Base-by-base conservation (phyloP, 2,797 vertebrate genomes). In the Mionectes olivaceus region DNA sequence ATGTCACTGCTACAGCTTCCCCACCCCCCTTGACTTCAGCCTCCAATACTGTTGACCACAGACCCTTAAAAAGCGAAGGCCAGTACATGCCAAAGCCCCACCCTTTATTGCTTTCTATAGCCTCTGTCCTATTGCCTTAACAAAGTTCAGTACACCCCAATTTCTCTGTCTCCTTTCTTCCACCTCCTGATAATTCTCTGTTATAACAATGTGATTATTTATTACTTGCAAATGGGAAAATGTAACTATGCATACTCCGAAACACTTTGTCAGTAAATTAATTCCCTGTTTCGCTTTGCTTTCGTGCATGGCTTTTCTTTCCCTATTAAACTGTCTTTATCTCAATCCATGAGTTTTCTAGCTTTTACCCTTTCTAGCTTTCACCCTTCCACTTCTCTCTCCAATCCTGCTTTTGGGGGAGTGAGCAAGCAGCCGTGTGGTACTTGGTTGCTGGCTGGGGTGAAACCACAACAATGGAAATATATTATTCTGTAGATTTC, bases 61-160 rank as follows among this genome's bases (percentile, higher is more conserved):
- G 23, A 47, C 4, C 8, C 21, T 39, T 65, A 19, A 67, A 43
- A 65, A 76, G n/a, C 19, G 7, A 67, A 52, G 28, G 8, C 1
- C 1, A 33, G 0, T 3, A 27, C 0, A 1, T 32, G 22, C 32
- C 33, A 57, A 87, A 70, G 4, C 2, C 7, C 15, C 6, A 21
- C 25, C 16, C 46, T 61, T 63, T 41, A 5, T 24, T 67, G 44
- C 5, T 69, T 9, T 59, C 32, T 89, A 2, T 55, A 69, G 7
- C 23, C 27, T 75, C 65, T 75, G 7, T 83, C 33, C 23, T 41
- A 19, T 10, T 67, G 30, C 30, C 16, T 63, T 65, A 33, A 19
- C 33, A 52, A n/a, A 17, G 5, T 9, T 70, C 14, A 30, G 13
- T 19, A 27, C 4, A 49, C 7, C 6, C 7, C n/a, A 67, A 37